phyloP scores from a whole-genome alignment of 2,113 vertebrate species.

The cattle (Bos taurus) region ARS-UCD2.0 NC_037343.1:55964501-55965000 shows the following conservation, averaged over 20 bases:
- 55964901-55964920: not conserved
- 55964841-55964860: not conserved
- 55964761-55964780: conserved; percentile 11
- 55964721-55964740: not conserved
- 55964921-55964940: not conserved
- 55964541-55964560: not conserved
- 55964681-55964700: conserved; percentile 17
- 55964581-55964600: not conserved
- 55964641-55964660: not conserved
- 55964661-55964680: not conserved
- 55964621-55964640: not conserved
- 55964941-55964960: not conserved
- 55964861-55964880: not conserved
- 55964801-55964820: not conserved
- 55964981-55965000: not conserved
- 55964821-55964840: conserved; percentile 4
- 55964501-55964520: not conserved
- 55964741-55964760: not conserved
- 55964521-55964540: conserved; percentile 5
- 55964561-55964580: not conserved
- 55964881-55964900: not conserved
- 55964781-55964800: not conserved
- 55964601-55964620: not conserved
- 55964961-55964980: not conserved
- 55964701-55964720: conserved; percentile 17